Conservation (phyloP, 35 echinoderm and acorn worm species). For the Amphiura filiformis region DNA sequence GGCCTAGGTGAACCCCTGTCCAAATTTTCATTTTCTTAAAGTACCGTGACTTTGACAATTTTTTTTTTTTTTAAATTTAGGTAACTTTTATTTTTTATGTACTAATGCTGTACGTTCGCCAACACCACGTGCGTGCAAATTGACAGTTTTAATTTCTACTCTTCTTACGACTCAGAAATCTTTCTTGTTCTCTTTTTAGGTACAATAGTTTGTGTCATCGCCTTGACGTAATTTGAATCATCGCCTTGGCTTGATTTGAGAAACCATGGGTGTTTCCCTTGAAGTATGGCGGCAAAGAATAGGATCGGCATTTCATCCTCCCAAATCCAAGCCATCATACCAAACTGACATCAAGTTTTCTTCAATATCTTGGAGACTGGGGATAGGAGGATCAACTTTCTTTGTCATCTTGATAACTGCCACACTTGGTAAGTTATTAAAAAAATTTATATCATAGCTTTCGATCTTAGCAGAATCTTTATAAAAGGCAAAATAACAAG, state of each 20-base stretch:
- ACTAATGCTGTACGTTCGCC: background rate
- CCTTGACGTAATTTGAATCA: no score
- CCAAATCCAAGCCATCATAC: background rate
- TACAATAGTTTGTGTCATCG: no score
- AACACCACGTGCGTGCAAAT: background rate
- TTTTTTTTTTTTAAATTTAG: no score
- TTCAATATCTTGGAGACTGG: conserved; percentile 8
- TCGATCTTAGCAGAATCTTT: no score
- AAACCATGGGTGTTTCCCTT: background rate
- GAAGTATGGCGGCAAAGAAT: background rate
- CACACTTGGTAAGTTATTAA: background rate
- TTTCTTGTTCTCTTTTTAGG: background rate
- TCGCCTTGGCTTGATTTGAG: background rate
- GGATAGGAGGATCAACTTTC: background rate
- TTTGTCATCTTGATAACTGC: conserved; percentile 4
- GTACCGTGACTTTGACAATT: no score
- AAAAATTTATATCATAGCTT: background rate
- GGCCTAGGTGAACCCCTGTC: no score
- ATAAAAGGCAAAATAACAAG: no score
- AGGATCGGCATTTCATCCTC: background rate
- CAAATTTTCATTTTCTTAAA: no score
- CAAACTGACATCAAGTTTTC: conserved; percentile 10
- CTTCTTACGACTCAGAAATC: background rate
- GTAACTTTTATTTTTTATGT: background rate
- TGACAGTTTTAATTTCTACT: background rate